These are phyloP conservation scores for Drosophila fungiperda DNA, from an alignment of 2,888 invertebrate species.

Conservation along the genomic window DNA sequence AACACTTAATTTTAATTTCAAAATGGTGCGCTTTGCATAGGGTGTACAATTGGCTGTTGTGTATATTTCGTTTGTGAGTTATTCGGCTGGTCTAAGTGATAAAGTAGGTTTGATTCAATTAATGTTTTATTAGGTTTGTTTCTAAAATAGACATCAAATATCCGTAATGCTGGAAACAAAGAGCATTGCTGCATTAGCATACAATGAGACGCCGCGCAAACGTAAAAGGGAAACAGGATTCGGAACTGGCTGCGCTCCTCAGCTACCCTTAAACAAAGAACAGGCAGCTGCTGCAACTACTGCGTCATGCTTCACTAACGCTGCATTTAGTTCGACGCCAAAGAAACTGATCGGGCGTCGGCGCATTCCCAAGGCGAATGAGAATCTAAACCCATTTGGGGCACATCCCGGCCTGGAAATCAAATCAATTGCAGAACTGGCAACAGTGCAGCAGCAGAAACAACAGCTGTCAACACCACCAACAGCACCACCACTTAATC, in stretches of 20 bases:
- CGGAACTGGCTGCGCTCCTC: slow-evolving; percentile 6
- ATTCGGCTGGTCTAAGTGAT: neutral
- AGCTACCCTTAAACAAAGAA: slow-evolving; percentile 58
- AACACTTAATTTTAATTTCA: slow-evolving; percentile 39
- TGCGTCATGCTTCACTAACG: slow-evolving; percentile 82
- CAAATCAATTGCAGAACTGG: slow-evolving; percentile 82
- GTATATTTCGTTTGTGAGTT: slow-evolving; percentile 14
- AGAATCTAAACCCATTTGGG: slow-evolving; percentile 51
- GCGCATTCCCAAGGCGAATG: slow-evolving; percentile 57
- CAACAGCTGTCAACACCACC: slow-evolving; percentile 1
- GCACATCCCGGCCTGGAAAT: slow-evolving; percentile 78
- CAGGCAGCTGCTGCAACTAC: slow-evolving; percentile 51
- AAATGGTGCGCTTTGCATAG: slow-evolving; percentile 51
- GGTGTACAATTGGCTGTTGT: slow-evolving; percentile 41
- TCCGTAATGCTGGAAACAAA: slow-evolving; percentile 70
- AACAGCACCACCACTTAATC: slow-evolving; percentile 68
- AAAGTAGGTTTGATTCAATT: neutral
- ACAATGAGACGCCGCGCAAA: slow-evolving; percentile 80
- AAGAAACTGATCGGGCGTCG: slow-evolving; percentile 77
- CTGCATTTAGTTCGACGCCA: slow-evolving; percentile 84
- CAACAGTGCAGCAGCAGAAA: slow-evolving; percentile 18
- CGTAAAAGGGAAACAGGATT: slow-evolving; percentile 81
- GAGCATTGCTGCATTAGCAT: slow-evolving; percentile 62
- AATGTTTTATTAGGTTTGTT: neutral
- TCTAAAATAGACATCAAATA: slow-evolving; percentile 3